Evolutionary conservation across 2,113 vertebrate genomes (phyloP), one percentile per base, ranked within the genome.

Genomic region (Toxotes chatareus): DNA sequence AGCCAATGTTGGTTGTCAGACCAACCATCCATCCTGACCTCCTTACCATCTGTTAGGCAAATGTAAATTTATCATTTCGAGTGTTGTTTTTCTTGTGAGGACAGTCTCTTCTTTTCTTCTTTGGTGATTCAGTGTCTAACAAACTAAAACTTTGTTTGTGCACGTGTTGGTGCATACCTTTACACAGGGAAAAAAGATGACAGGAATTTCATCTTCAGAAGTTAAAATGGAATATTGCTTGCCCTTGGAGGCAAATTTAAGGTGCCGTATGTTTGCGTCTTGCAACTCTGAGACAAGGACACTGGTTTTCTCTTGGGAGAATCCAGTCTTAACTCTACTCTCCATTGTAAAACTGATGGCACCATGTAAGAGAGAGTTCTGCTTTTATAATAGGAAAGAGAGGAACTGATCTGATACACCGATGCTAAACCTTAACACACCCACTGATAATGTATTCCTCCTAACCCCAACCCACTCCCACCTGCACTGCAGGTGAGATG

Each of bases 251-350:
- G 83, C 27, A 71, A 62, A 67, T 79, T 42, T 85, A 40, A 84
- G 72, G 32, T 79, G 46, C 69, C 38, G 63, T 75, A 68, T 84
- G 83, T 83, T 79, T 77, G 64, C 6, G 46, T 67, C 51, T 86
- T 80, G 61, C 74, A 77, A 79, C 31, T 82, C 51, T 57, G 44
- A 76, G 69, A 87, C 88, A 90, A 86, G 85, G 81, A 88, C 83
- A 86, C 86, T 72, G 73, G 83, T 87, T 90, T 83, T 72, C 79
- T 90, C 79, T 59, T 62, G 85, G 70, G 85, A 86, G 67, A 79
- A 66, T 17, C 19, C 55, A 42, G 17, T 53, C 55, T 82, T 76
- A 56, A 80, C 75, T 74, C 77, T 59, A 38, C 19, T 63, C 70
- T 83, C 61, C 57, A 62, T 72, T 72, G 71, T 62, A 66, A 63